These are phyloP conservation scores for Sylvietta virens DNA, from an alignment of 2,113 vertebrate species.

Conservation along the genomic window DNA sequence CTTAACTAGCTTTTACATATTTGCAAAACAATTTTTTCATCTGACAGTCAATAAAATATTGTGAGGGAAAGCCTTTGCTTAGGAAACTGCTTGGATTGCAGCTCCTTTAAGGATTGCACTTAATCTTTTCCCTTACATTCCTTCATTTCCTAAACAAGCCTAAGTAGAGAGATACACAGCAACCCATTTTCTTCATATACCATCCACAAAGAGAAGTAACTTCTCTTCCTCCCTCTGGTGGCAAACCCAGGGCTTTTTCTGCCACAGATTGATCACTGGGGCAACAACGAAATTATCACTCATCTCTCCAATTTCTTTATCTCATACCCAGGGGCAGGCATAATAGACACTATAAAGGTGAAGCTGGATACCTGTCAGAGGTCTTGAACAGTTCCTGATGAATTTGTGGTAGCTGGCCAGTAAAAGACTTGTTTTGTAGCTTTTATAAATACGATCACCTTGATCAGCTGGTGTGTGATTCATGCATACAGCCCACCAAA, in stretches of 20 bases:
- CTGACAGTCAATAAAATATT: neutral
- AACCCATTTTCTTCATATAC: neutral
- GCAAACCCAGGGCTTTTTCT: neutral
- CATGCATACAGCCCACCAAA: neutral
- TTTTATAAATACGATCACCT: neutral
- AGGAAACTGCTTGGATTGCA: neutral
- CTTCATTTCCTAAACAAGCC: neutral
- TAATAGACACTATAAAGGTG: neutral
- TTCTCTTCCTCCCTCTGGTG: slow-evolving; percentile 37
- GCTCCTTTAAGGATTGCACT: neutral
- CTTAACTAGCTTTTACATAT: neutral
- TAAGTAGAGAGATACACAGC: neutral
- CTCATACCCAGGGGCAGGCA: neutral
- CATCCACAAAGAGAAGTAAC: neutral
- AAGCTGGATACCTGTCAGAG: neutral
- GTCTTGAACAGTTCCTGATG: neutral
- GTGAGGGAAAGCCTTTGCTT: neutral
- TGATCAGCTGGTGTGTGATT: neutral
- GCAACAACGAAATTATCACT: neutral
- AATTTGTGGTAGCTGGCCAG: neutral
- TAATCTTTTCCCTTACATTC: neutral
- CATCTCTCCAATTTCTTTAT: neutral
- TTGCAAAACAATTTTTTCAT: neutral
- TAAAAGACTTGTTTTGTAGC: neutral
- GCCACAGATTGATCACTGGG: neutral